Conservation (phyloP, 1,140 invertebrate species). For the Argopecten irradians region DNA sequence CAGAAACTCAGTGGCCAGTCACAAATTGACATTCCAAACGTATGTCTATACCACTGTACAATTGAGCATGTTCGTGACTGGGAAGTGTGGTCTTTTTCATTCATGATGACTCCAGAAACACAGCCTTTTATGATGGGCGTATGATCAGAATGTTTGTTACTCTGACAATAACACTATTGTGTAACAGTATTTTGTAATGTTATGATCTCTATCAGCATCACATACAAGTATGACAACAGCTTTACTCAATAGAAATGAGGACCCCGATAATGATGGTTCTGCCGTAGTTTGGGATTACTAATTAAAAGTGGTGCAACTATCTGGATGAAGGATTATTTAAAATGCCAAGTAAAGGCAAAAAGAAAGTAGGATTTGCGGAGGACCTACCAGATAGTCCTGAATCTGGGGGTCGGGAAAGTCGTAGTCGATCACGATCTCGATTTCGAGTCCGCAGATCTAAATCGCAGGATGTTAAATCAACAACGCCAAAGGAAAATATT, state of each 20-base stretch:
- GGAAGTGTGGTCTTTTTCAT: constrained; percentile 21
- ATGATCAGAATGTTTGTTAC: constrained; percentile 17
- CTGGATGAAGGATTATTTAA: not conserved
- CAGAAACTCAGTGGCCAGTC: not conserved
- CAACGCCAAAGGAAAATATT: not conserved
- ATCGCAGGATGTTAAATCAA: constrained; percentile 40
- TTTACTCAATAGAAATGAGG: not conserved
- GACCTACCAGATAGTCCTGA: constrained; percentile 31
- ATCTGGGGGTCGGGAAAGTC: constrained; percentile 34
- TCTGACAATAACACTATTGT: not conserved
- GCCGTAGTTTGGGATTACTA: not conserved
- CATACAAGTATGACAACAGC: not conserved
- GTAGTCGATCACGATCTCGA: constrained; percentile 37
- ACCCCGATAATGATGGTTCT: not conserved
- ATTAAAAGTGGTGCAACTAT: not conserved
- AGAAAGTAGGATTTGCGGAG: constrained; percentile 38
- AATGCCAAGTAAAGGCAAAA: constrained; percentile 35
- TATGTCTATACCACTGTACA: not conserved
- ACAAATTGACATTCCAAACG: not conserved
- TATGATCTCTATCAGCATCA: not conserved
- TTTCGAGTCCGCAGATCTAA: constrained; percentile 44
- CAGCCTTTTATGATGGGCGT: constrained; percentile 6
- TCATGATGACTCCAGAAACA: not conserved
- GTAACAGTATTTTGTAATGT: not conserved
- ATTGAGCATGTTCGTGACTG: not conserved